Conservation (phyloP, 2,888 invertebrate genomes). For the Leptinotarsa rubiginosa region DNA sequence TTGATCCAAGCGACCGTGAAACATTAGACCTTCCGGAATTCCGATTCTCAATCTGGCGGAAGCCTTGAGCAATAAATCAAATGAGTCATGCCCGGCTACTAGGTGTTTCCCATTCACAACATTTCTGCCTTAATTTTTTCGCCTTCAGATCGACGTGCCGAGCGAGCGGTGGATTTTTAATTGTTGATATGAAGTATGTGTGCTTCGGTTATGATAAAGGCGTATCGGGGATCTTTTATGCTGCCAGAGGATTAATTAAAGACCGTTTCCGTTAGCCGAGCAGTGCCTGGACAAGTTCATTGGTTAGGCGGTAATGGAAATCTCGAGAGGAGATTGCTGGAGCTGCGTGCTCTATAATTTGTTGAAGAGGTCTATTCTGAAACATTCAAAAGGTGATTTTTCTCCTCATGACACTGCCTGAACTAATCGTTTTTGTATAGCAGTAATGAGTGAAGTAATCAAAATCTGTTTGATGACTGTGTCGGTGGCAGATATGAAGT, state of each 20-base stretch:
- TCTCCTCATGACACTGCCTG: no score
- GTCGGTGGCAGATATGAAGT: no score
- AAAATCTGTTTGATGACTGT: no score
- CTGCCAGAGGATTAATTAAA: constrained; percentile 24
- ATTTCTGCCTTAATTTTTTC: constrained; percentile 30
- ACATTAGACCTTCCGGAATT: background rate
- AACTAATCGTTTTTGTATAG: no score
- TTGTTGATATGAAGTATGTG: background rate
- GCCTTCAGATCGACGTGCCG: constrained; percentile 10
- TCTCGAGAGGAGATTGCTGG: background rate
- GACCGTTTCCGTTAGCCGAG: constrained; percentile 16
- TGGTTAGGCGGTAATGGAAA: constrained; percentile 6
- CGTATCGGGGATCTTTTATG: constrained; percentile 21
- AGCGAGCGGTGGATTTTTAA: constrained; percentile 14
- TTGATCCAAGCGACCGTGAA: background rate
- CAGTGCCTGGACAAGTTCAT: constrained; percentile 6
- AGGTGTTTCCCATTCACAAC: constrained; percentile 34
- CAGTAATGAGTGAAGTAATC: no score
- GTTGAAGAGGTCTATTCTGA: background rate
- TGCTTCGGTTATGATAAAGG: constrained; percentile 21
- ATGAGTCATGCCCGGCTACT: constrained; percentile 27
- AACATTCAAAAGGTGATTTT: background rate
- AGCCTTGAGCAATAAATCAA: constrained; percentile 21
- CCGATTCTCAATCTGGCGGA: background rate
- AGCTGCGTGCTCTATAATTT: background rate